These are phyloP conservation scores for Telmatherina bonti DNA, from an alignment of 2,797 vertebrate genomes.

Conservation along the genomic window DNA sequence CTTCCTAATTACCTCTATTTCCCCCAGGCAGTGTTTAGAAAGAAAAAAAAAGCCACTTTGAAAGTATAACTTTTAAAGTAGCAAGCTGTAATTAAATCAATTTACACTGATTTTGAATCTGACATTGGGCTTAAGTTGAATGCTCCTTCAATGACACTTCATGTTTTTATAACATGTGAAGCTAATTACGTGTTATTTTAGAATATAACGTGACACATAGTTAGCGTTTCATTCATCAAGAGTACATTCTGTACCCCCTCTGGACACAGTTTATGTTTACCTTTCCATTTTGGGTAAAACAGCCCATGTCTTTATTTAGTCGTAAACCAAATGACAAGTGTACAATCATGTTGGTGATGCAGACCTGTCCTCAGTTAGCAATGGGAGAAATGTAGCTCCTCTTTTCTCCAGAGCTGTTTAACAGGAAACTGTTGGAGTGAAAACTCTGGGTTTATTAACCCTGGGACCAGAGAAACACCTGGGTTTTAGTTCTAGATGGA, in stretches of 20 bases:
- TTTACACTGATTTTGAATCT: neutral
- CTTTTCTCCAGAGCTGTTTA: neutral
- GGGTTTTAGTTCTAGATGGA: conserved; percentile 1
- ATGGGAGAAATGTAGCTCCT: neutral
- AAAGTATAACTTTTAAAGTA: conserved; percentile 8
- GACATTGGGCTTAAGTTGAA: neutral
- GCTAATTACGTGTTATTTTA: neutral
- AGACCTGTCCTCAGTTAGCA: neutral
- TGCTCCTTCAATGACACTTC: neutral
- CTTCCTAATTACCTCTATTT: conserved; percentile 8
- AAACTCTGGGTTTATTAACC: conserved; percentile 8
- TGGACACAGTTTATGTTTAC: neutral
- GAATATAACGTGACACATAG: neutral
- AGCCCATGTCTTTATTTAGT: neutral
- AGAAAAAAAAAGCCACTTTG: neutral
- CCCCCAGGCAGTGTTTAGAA: conserved; percentile 5
- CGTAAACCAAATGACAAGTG: neutral
- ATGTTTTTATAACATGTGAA: neutral
- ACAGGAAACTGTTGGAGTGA: neutral
- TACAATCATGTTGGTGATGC: neutral
- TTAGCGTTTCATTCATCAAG: neutral
- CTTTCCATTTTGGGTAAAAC: neutral
- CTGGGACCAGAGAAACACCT: neutral
- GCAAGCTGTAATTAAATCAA: neutral
- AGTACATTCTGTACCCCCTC: neutral